Percentiles rank a stretch among this genome's conserved stretches.
Evolutionary conservation across 1,140 invertebrate genomes (phyloP).

Genomic region (Drosophila lacteicornis): DNA sequence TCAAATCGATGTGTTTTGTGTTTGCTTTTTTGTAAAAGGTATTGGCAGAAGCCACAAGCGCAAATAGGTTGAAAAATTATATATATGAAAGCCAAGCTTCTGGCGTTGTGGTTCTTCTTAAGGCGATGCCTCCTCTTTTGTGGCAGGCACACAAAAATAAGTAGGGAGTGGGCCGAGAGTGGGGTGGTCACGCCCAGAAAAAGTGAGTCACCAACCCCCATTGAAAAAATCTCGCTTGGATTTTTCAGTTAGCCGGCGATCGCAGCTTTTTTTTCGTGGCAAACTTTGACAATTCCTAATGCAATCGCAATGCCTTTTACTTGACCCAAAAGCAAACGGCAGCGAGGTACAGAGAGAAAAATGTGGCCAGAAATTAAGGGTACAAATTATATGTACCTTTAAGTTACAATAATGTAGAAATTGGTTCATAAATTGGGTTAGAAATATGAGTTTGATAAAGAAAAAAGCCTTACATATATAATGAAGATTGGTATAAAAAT

Average conservation of each 20-base stretch:
- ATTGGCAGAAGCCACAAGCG: slow-evolving; percentile 23
- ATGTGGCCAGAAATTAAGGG: slow-evolving; percentile 1
- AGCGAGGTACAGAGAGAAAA: slow-evolving; percentile 16
- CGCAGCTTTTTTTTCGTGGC: slow-evolving; percentile 12
- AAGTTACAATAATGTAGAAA: too few relatives aligned
- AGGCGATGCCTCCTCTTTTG: slow-evolving; percentile 31
- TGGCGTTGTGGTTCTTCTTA: slow-evolving; percentile 13
- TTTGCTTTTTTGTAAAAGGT: slow-evolving; percentile 27
- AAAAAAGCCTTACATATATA: too few relatives aligned
- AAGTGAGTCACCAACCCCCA: slow-evolving; percentile 26
- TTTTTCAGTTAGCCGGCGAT: slow-evolving; percentile 13
- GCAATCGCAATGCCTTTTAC: slow-evolving; percentile 76
- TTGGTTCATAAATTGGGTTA: neutral
- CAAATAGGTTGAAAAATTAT: neutral
- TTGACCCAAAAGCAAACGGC: slow-evolving; percentile 73
- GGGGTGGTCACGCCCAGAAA: slow-evolving; percentile 15
- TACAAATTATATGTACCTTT: neutral
- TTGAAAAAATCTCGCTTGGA: slow-evolving; percentile 38
- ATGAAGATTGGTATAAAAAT: too few relatives aligned
- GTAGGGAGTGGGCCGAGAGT: neutral
- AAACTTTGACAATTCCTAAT: slow-evolving; percentile 72
- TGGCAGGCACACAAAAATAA: neutral
- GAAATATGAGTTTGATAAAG: too few relatives aligned
- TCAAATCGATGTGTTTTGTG: slow-evolving; percentile 35
- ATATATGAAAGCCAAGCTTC: slow-evolving; percentile 15